These are phyloP conservation scores for Lasioglossum albipes DNA, from an alignment of 1,140 invertebrate species.

Conservation along the genomic window DNA sequence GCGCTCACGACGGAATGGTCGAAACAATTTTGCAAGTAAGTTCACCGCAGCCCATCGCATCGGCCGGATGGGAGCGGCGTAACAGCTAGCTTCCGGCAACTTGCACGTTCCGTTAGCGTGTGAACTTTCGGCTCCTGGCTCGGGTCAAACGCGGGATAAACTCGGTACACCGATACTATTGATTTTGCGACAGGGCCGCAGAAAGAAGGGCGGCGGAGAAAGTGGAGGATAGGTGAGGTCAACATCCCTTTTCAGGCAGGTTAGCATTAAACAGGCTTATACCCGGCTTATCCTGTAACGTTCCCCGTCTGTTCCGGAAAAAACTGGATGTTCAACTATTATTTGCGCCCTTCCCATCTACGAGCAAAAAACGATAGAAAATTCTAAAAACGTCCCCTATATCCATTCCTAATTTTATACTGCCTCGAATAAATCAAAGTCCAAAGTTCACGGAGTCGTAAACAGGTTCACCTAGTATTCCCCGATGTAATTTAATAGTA, in stretches of 20 bases:
- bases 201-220: constrained; percentile 51
- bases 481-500: too few species aligned
- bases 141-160: constrained; percentile 60
- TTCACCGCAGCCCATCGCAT: neutral
- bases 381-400: too few species aligned
- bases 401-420: too few species aligned
- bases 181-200: constrained; percentile 63
- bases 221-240: constrained; percentile 68
- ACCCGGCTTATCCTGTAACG: constrained; percentile 47
- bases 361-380: too few species aligned
- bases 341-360: neutral
- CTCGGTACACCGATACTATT: constrained; percentile 67
- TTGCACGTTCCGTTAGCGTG: neutral
- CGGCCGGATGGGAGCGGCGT: neutral
- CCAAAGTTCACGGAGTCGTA: too few species aligned
- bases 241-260: constrained; percentile 63
- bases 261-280: constrained; percentile 57
- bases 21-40: neutral
- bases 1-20: neutral
- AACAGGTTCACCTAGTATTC: too few species aligned
- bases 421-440: too few species aligned
- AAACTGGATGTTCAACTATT: constrained; percentile 10
- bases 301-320: constrained; percentile 3
- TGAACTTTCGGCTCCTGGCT: constrained; percentile 42
- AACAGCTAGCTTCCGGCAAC: neutral